Conservation (phyloP, 2,888 invertebrate species). For the Helleia helle region DNA sequence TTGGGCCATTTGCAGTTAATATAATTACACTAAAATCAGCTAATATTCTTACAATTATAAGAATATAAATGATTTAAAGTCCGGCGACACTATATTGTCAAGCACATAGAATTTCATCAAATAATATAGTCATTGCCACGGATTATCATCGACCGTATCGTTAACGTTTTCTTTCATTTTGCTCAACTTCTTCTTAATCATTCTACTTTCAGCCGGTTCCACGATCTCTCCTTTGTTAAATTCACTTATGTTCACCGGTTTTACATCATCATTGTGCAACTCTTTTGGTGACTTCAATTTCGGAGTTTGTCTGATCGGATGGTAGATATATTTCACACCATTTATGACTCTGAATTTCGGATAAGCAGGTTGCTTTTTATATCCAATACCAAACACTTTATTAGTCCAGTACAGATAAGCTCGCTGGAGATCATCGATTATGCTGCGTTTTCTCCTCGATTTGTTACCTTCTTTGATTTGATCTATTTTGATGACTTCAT, state of each 20-base stretch:
- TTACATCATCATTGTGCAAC: constrained; percentile 25
- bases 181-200: constrained; percentile 41
- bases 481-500: constrained; percentile 25
- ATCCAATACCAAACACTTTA: constrained; percentile 36
- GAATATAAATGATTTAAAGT: constrained; percentile 52
- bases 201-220: constrained; percentile 45
- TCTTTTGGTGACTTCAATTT: constrained; percentile 40
- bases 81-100: constrained; percentile 51
- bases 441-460: constrained; percentile 23
- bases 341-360: constrained; percentile 49
- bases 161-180: constrained; percentile 48
- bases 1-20: too few relatives aligned
- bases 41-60: constrained; percentile 25
- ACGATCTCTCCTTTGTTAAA: constrained; percentile 61
- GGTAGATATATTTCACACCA: constrained; percentile 50
- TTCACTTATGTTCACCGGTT: constrained; percentile 41
- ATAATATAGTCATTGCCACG: constrained; percentile 70
- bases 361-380: constrained; percentile 28
- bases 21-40: too few relatives aligned
- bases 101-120: constrained; percentile 55
- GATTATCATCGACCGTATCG: constrained; percentile 53
- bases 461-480: too few relatives aligned
- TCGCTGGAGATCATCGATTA: constrained; percentile 46
- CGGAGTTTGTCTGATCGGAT: constrained; percentile 35
- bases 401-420: constrained; percentile 53